phyloP scores from a whole-genome alignment of 1,140 invertebrate genomes.

The Drosophila nigrodunni region DNA sequence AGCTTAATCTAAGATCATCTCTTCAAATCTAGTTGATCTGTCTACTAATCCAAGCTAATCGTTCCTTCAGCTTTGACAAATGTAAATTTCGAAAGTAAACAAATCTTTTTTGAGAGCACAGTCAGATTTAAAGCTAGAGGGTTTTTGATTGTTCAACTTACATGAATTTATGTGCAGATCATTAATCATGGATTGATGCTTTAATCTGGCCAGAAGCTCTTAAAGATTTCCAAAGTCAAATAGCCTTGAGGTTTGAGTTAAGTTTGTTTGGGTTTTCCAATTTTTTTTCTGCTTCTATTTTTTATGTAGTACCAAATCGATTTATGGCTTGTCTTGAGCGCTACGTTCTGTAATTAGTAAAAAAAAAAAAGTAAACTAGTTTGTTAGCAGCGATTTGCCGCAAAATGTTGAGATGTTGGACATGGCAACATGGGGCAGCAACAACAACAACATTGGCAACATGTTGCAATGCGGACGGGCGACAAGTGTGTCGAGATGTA shows the following conservation, averaged over 20 bases:
- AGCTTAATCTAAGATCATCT: neutral
- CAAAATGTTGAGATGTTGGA: slow-evolving; percentile 58
- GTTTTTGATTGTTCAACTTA: slow-evolving; percentile 2
- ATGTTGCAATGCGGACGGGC: slow-evolving; percentile 59
- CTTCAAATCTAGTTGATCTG: neutral
- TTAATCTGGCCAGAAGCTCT: slow-evolving; percentile 22
- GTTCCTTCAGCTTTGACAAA: slow-evolving; percentile 25
- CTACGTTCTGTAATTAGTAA: slow-evolving; percentile 50
- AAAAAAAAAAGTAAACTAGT: slow-evolving; percentile 41
- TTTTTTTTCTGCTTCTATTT: too few relatives aligned
- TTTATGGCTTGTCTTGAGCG: slow-evolving; percentile 39
- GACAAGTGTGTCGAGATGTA: slow-evolving; percentile 47
- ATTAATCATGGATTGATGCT: slow-evolving; percentile 38
- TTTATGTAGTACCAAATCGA: slow-evolving; percentile 18
- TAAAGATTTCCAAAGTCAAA: slow-evolving; percentile 31
- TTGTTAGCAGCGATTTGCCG: slow-evolving; percentile 15
- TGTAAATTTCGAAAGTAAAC: slow-evolving; percentile 32
- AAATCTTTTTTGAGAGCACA: slow-evolving; percentile 14
- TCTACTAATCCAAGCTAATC: neutral
- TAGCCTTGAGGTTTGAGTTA: slow-evolving; percentile 27
- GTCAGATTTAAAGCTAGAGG: neutral
- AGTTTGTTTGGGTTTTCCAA: neutral
- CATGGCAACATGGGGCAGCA: slow-evolving; percentile 31
- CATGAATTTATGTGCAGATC: slow-evolving; percentile 9
- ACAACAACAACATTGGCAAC: slow-evolving; percentile 43